Evolutionary conservation across 2,113 vertebrate species (phyloP).

Genomic region (Oenanthe oenanthe): DNA sequence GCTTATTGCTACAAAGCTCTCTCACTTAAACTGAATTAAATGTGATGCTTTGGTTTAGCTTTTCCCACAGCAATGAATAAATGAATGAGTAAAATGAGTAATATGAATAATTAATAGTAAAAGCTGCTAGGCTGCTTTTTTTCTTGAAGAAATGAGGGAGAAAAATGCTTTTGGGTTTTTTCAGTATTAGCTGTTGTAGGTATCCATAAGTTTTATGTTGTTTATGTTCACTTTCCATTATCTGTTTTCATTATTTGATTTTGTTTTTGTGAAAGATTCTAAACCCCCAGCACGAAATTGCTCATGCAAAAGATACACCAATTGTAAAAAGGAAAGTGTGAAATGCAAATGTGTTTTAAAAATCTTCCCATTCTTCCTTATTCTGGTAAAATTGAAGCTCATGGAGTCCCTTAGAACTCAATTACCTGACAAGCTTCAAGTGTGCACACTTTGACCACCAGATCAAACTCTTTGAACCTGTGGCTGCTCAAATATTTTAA

Average conservation of each 20-base stretch:
- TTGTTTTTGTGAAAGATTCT: neutral
- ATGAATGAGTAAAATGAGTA: neutral
- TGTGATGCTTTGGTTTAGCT: neutral
- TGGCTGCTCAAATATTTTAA: neutral
- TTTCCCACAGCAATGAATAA: neutral
- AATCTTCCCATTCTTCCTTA: neutral
- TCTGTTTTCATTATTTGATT: neutral
- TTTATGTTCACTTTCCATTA: rapidly evolving
- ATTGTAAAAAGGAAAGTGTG: neutral
- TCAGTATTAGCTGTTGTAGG: neutral
- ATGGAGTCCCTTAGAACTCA: neutral
- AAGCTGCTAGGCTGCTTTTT: neutral
- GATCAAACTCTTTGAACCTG: neutral
- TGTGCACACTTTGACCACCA: neutral
- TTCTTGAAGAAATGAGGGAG: neutral
- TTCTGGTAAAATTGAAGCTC: neutral
- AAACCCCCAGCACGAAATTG: rapidly evolving
- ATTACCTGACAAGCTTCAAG: neutral
- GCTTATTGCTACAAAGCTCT: neutral
- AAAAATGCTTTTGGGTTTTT: neutral
- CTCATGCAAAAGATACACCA: rapidly evolving
- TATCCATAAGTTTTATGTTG: neutral
- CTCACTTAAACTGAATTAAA: neutral
- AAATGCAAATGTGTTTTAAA: neutral
- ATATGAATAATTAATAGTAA: neutral